phyloP scores from a whole-genome alignment of 2,797 vertebrate genomes.

The Artibeus lituratus region DNA sequence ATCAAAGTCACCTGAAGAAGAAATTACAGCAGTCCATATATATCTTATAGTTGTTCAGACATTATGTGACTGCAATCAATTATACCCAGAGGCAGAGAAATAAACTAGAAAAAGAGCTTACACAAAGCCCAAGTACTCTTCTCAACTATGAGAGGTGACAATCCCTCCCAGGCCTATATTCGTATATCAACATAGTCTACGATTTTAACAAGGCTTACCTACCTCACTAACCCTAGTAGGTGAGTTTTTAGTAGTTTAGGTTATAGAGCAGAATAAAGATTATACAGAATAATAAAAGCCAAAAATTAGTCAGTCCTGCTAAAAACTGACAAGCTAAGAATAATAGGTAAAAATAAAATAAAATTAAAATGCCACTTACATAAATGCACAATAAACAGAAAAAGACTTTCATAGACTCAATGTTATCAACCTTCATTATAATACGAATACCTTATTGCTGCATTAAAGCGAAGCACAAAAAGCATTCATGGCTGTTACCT shows the following conservation, averaged over 20 bases:
- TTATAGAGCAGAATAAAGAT: slow-evolving; percentile 8
- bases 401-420: slow-evolving; percentile 3
- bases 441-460: not conserved
- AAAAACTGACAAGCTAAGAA: slow-evolving; percentile 32
- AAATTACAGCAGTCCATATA: not conserved
- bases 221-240: not conserved
- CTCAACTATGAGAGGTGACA: not conserved
- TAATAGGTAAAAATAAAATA: not conserved
- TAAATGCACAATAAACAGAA: not conserved
- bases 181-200: not conserved
- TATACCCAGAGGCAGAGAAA: not conserved
- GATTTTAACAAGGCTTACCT: slow-evolving; percentile 26
- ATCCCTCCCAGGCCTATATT: not conserved
- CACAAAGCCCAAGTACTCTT: not conserved
- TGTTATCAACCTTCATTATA: not conserved
- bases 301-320: not conserved
- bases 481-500: not conserved
- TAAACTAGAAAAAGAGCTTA: not conserved
- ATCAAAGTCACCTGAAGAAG: not conserved
- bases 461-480: slow-evolving; percentile 12
- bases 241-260: slow-evolving; percentile 13
- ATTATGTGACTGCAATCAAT: not conserved
- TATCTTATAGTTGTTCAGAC: not conserved
- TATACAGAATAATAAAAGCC: not conserved
- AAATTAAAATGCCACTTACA: not conserved